These are phyloP conservation scores for Drosophila neocordata DNA, from an alignment of 1,140 invertebrate genomes.

Conservation along the genomic window DNA sequence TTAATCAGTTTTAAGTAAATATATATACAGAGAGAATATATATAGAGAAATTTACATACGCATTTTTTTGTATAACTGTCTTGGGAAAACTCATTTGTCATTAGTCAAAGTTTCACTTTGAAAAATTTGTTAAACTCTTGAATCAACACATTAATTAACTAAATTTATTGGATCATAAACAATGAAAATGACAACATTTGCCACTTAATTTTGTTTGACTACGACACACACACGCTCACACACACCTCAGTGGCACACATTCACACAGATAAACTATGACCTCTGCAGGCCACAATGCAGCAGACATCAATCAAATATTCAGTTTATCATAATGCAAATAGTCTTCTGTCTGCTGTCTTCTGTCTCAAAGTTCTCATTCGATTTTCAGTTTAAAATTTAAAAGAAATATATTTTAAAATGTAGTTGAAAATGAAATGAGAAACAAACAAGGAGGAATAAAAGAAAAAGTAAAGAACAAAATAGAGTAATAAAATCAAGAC, in stretches of 20 bases:
- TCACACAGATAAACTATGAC: slow-evolving; percentile 3
- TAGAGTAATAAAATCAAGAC: slow-evolving; percentile 35
- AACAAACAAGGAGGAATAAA: slow-evolving; percentile 1
- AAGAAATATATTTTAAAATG: too few species aligned
- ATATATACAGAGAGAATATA: not conserved
- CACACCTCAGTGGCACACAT: slow-evolving; percentile 13
- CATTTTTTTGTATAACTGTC: not conserved
- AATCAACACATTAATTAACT: slow-evolving; percentile 16
- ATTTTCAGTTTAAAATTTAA: not conserved
- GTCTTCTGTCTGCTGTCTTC: not conserved
- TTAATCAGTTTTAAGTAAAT: not conserved
- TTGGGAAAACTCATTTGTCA: not conserved
- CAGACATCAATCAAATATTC: not conserved
- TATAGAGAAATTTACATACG: too few species aligned
- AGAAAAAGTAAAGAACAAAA: slow-evolving; percentile 33
- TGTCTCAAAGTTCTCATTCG: not conserved
- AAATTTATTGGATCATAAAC: slow-evolving; percentile 16
- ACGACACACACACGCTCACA: not conserved
- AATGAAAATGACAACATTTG: not conserved
- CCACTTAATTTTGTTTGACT: slow-evolving; percentile 14
- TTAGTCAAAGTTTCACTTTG: slow-evolving; percentile 7
- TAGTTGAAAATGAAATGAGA: too few species aligned
- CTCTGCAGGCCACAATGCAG: not conserved
- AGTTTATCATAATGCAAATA: slow-evolving; percentile 10
- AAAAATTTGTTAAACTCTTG: slow-evolving; percentile 1